Base-by-base conservation (phyloP, 2,888 invertebrate species). In the Tenthredo amoena region DNA sequence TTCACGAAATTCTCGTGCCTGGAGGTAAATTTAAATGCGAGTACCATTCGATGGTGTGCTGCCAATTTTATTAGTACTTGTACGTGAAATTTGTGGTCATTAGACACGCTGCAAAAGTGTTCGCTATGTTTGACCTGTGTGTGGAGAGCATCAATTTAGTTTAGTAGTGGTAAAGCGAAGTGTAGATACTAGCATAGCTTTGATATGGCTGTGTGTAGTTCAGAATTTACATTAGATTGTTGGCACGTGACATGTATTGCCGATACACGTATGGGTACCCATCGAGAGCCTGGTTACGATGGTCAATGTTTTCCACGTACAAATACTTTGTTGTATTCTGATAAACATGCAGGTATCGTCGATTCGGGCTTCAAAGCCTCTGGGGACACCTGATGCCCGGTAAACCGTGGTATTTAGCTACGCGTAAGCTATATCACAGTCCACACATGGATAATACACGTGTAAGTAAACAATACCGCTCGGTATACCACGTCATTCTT, bases 311-410 rank as follows among this genome's bases (percentile, higher is more conserved):
- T 81, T 81, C 58, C 15, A 50, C 40, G 10, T 40, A 37, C 58
- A 81, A 81, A 81, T 81, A 81, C 81, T 81, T 81, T 62, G 58
- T 81, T 81, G 58, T 81, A 62, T 81, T 62, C 37, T 81, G 62
- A 81, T 62, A 58, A 81, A 81, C 81, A 81, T 81, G 58, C 40
- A 62, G n/a, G 37, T 40, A 62, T 40, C 26, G 40, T 15, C 21
- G 58, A 15, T 34, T 50, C 77, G 10, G 50, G 40, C 50, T 55
- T 18, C n/a, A 43, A 74, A 21, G 43, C 40, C 72, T 43, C 37
- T 5, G 5, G 43, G 72, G 72, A 43, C 12, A 74, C 43, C 72
- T 74, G 72, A 12, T 43, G 43, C 43, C 43, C 6, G 34, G 68
- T 34, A 18, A 34, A 74, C 43, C 72, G 2, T 74, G 72, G 40